A percentile compares a stretch with the other conserved stretches of the same genome.
Conservation (phyloP, 2,888 invertebrate species). For the Phyto melanocephala region DNA sequence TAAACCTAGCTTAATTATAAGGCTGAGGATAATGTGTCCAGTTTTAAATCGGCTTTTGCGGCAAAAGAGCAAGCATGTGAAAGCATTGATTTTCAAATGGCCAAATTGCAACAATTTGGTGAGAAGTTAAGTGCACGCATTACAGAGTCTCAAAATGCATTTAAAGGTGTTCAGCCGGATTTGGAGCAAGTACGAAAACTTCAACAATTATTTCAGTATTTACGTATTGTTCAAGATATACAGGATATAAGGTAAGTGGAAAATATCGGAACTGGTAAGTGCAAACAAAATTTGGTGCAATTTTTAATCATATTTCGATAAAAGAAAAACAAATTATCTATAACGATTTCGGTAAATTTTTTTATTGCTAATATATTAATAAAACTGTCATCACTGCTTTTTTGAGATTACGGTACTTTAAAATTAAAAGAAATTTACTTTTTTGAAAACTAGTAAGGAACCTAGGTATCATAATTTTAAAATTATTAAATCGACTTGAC, state of each 20-base stretch:
- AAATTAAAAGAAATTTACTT: too few relatives aligned
- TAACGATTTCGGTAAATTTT: too few relatives aligned
- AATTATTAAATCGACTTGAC: too few relatives aligned
- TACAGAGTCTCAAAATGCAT: slow-evolving; percentile 78
- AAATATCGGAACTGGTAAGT: too few relatives aligned
- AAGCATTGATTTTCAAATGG: slow-evolving; percentile 79
- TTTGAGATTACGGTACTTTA: too few relatives aligned
- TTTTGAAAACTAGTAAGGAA: too few relatives aligned
- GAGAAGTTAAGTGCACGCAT: slow-evolving; percentile 80
- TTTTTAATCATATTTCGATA: too few relatives aligned
- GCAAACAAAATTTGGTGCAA: too few relatives aligned
- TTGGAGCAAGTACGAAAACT: slow-evolving; percentile 81
- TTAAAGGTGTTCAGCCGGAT: slow-evolving; percentile 70
- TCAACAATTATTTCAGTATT: slow-evolving; percentile 83
- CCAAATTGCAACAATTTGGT: slow-evolving; percentile 78
- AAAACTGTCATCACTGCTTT: too few relatives aligned
- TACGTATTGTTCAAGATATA: slow-evolving; percentile 85
- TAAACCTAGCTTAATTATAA: slow-evolving; percentile 81
- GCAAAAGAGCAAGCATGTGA: slow-evolving; percentile 81
- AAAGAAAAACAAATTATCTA: too few relatives aligned
- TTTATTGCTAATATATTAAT: too few relatives aligned
- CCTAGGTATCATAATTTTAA: too few relatives aligned
- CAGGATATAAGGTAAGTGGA: slow-evolving; percentile 84
- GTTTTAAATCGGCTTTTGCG: slow-evolving; percentile 82
- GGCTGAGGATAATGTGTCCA: slow-evolving; percentile 83